Base-by-base conservation (phyloP, 2,888 invertebrate genomes). In the Thera britannica region DNA sequence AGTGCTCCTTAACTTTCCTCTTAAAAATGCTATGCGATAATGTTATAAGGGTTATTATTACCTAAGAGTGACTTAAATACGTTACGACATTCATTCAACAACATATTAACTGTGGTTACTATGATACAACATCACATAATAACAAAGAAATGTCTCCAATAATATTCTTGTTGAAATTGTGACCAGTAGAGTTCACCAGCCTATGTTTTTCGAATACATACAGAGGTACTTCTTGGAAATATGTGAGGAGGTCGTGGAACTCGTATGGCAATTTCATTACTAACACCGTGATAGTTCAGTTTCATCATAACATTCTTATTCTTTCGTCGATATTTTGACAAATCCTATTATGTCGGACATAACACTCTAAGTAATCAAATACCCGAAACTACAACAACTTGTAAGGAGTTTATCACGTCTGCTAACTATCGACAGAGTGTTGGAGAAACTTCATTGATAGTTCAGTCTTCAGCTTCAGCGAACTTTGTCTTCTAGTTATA, bases 351-450 rank as follows among this genome's bases (percentile, higher is more conserved):
- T 9, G 38, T 34, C 36, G 48, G 35, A 12, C 58, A 49, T 46
- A 56, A 56, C 48, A 56, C 35, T 51, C n/a, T 44, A 61, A 46
- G 44, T 48, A 34, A 59, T 55, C 59, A 46, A 51, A 68, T 65
- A 58, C 7, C 48, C n/a, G 35, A 58, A 64, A 41, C 62, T 61
- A 35, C 35, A 61, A 49, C 54, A 41, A 58, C 34, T 59, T 11
- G 54, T 58, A 49, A 46, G 57, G 57, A 68, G 69, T 58, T 65
- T 62, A 59, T 65, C 58, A 59, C 62, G 59, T 65, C 23, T 62
- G 59, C 59, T 56, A 65, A 65, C 56, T 65, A 63, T 55, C 44
- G 51, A 2, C 46, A 49, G 23, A 23, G 35, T 60, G 9, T 46
- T 23, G 46, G 38, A 59, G 51, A 48, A 65, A 65, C 65, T 69